These are phyloP conservation scores for Balaeniceps rex DNA, from an alignment of 2,113 vertebrate species.

Conservation along the genomic window DNA sequence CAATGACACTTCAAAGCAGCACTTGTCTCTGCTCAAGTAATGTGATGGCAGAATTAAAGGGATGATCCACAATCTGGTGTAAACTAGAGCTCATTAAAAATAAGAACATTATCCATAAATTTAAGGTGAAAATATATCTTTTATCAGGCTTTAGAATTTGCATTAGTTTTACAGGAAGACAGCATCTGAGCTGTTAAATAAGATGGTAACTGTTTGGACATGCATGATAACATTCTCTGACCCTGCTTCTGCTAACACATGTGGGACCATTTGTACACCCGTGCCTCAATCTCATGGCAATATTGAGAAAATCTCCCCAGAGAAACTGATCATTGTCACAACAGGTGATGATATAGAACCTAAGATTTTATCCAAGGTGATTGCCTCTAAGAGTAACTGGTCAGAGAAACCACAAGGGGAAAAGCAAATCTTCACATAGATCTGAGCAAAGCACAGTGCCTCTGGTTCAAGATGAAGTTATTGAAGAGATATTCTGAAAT, in stretches of 20 bases:
- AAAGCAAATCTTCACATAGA: background rate
- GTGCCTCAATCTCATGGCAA: background rate
- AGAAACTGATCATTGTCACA: background rate
- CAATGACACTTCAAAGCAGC: conserved; percentile 62
- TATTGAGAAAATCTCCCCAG: background rate
- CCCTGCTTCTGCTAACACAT: conserved; percentile 16
- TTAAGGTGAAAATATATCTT: conserved; percentile 54
- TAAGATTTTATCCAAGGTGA: background rate
- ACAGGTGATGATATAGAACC: background rate
- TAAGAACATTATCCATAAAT: conserved; percentile 43
- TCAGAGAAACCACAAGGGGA: background rate
- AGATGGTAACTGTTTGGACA: conserved; percentile 36
- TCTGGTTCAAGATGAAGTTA: background rate
- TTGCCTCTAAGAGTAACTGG: background rate
- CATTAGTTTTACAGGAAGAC: conserved; percentile 34
- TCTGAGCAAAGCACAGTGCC: background rate
- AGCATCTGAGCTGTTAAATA: conserved; percentile 60
- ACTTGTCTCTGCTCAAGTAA: conserved; percentile 48
- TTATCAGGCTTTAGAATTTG: conserved; percentile 59
- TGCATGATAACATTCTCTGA: conserved; percentile 5
- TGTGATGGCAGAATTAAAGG: conserved; percentile 59
- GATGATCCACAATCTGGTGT: conserved; percentile 57
- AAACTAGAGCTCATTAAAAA: conserved; percentile 61
- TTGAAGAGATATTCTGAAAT: background rate
- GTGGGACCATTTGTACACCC: background rate